A percentile compares a stretch with the other conserved stretches of the same genome.
These are phyloP conservation scores for Yponomeuta plumbellus DNA, from an alignment of 2,888 invertebrate genomes.

Conservation along the genomic window DNA sequence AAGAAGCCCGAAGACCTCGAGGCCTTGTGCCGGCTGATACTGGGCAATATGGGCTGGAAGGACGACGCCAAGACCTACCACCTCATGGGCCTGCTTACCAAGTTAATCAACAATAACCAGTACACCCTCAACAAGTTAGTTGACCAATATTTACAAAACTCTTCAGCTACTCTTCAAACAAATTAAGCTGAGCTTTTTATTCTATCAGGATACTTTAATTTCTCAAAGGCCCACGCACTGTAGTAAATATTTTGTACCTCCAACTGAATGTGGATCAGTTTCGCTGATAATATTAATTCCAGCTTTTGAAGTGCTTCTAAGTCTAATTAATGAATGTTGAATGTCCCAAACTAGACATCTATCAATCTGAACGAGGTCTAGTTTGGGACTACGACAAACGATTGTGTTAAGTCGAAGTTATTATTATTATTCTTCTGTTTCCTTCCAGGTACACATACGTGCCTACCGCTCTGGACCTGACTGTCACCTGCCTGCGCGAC, in stretches of 20 bases:
- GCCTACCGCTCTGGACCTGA: slow-evolving; percentile 79
- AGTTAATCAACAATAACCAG: slow-evolving; percentile 47
- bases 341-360: too few relatives aligned
- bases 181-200: too few relatives aligned
- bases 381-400: too few relatives aligned
- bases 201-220: neutral
- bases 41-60: slow-evolving; percentile 76
- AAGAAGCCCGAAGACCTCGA: slow-evolving; percentile 81
- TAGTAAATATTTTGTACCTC: too few relatives aligned
- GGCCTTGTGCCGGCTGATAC: slow-evolving; percentile 79
- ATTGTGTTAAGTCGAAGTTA: too few relatives aligned
- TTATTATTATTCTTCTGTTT: too few relatives aligned
- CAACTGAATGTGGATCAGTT: too few relatives aligned
- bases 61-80: slow-evolving; percentile 75
- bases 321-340: too few relatives aligned
- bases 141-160: neutral
- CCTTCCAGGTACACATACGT: slow-evolving; percentile 58
- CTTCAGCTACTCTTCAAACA: too few relatives aligned
- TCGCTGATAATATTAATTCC: too few relatives aligned
- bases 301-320: too few relatives aligned
- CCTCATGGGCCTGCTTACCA: slow-evolving; percentile 51
- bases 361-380: too few relatives aligned
- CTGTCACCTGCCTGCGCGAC: slow-evolving; percentile 81
- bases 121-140: slow-evolving; percentile 64
- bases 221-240: neutral